phyloP scores from a whole-genome alignment of 2,113 vertebrate species.

The Oryzias melastigma region DNA sequence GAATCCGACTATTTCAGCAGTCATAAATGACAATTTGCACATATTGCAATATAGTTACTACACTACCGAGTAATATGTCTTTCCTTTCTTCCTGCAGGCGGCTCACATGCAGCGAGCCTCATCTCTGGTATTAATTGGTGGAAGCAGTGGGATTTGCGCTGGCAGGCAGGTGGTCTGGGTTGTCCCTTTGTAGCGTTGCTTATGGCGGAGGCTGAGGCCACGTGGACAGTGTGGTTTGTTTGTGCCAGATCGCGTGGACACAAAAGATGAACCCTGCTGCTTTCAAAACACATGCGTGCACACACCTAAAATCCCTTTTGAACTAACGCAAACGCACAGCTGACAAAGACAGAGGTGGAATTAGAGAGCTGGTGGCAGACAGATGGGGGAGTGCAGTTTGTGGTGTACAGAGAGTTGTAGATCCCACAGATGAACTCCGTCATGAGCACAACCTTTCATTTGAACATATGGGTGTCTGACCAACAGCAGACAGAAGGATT shows the following conservation, averaged over 20 bases:
- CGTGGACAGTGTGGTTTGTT: conserved; percentile 50
- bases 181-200: conserved; percentile 56
- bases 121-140: conserved; percentile 49
- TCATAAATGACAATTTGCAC: conserved; percentile 55
- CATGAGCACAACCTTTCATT: too few species aligned
- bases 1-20: conserved; percentile 54
- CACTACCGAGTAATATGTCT: conserved; percentile 48
- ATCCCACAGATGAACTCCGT: conserved; percentile 21
- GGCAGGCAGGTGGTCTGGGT: conserved; percentile 11
- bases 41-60: conserved; percentile 52
- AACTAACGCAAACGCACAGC: conserved; percentile 1
- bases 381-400: conserved; percentile 5
- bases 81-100: conserved; percentile 21
- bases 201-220: conserved; percentile 25
- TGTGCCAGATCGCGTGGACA: neutral
- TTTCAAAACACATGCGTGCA: conserved; percentile 15
- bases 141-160: conserved; percentile 52
- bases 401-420: conserved; percentile 1
- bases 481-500: too few species aligned
- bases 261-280: conserved; percentile 40
- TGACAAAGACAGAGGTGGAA: conserved; percentile 15
- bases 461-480: too few species aligned
- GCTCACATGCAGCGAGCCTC: conserved; percentile 24
- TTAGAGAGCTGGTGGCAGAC: conserved; percentile 21
- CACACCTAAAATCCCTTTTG: conserved; percentile 8